phyloP scores from a whole-genome alignment of 2,113 vertebrate genomes.

The Gallinago jamesoni region DNA sequence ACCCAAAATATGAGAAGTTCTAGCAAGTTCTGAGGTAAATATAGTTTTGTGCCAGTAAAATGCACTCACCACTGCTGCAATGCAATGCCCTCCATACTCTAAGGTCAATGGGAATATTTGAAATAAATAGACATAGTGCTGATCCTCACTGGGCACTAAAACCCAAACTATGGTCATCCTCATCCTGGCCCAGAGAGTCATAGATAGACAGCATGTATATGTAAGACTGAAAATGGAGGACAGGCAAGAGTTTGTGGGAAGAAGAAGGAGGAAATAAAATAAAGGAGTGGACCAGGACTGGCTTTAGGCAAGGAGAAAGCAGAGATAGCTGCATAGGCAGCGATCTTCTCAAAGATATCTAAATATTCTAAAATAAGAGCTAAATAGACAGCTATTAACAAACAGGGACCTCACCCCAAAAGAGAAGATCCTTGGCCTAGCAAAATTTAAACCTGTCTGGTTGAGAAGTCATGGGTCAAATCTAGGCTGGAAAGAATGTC shows the following conservation, averaged over 20 bases:
- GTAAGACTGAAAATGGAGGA: background rate
- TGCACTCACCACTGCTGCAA: background rate
- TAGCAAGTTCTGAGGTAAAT: background rate
- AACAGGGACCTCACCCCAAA: background rate
- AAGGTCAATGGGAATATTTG: background rate
- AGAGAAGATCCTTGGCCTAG: background rate
- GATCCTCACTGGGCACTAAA: background rate
- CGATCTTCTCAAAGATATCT: background rate
- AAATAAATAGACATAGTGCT: background rate
- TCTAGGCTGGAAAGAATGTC: background rate
- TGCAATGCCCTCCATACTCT: too few species aligned
- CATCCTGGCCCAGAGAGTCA: background rate
- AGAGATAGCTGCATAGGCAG: background rate
- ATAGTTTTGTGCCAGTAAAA: background rate
- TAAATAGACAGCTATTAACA: background rate
- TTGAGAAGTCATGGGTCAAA: background rate
- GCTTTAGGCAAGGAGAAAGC: background rate
- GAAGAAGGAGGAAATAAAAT: background rate
- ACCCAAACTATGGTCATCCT: background rate
- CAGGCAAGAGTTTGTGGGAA: background rate
- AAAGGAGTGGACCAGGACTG: background rate
- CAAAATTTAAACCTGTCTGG: background rate
- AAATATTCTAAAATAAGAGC: background rate
- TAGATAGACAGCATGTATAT: background rate
- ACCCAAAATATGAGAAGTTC: background rate